Percentiles rank a stretch among this genome's conserved stretches.
These are phyloP conservation scores for Alentia gelatinosa DNA, from an alignment of 2,888 invertebrate genomes.

Conservation along the genomic window DNA sequence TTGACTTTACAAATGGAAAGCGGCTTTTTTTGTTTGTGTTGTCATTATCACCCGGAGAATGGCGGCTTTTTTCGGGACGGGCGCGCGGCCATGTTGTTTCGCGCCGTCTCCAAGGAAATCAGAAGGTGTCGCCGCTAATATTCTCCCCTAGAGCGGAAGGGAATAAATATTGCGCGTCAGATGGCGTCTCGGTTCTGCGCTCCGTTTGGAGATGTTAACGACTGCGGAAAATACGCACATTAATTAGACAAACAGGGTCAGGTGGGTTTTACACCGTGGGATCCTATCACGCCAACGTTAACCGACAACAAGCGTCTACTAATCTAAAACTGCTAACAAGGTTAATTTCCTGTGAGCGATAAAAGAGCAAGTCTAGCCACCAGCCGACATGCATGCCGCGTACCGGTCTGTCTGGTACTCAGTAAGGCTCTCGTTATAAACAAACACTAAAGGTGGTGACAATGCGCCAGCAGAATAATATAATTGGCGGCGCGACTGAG, in stretches of 20 bases:
- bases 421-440: too few species aligned
- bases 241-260: background rate
- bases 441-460: too few species aligned
- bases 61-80: background rate
- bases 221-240: too few species aligned
- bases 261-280: background rate
- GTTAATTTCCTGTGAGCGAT: too few species aligned
- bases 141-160: background rate
- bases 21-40: background rate
- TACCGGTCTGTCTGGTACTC: too few species aligned
- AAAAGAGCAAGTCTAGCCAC: too few species aligned
- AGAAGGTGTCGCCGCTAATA: background rate
- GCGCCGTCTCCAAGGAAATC: conserved; percentile 6
- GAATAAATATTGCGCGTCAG: background rate
- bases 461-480: too few species aligned
- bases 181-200: too few species aligned
- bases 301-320: background rate
- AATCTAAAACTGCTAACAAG: background rate
- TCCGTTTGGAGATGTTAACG: too few species aligned
- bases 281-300: background rate
- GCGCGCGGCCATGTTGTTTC: background rate
- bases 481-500: too few species aligned
- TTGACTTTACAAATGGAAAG: conserved; percentile 26
- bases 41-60: background rate
- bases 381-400: too few species aligned